Evolutionary conservation across 2,888 invertebrate genomes (phyloP), one percentile per base, ranked within the genome.

Genomic region (Lottia gigantea): DNA sequence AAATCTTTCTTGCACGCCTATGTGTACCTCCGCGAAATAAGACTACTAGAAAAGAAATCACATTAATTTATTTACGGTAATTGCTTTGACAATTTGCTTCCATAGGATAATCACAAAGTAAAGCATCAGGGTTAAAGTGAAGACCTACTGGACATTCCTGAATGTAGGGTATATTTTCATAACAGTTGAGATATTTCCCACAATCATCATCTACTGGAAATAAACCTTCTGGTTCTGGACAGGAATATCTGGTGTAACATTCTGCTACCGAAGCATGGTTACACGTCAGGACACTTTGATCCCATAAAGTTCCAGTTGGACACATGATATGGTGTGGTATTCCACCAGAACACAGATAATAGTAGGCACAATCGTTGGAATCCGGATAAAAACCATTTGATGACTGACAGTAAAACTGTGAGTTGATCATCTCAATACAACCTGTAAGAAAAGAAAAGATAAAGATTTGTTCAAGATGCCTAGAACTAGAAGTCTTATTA

Each of bases 51-150:
- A 40, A 11, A 40, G 40, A 40, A 1, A 40, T 40, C 40, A 40
- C 40, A 40, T 8, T 40, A 40, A 1, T 40, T 40, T 40, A 40
- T 40, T 40, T 40, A 40, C 40, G 40, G 40, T 40, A 40, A 40
- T 40, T 40, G 40, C 40, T 8, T 55, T 55, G 19, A 55, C 55
- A 55, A 55, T 55, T 55, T 11, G 55, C 55, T 23, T 55, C 55
- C 55, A 55, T 55, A 14, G 55, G 55, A 55, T 55, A 55, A 55
- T 55, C 55, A 55, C 55, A 55, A 8, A 55, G 19, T 11, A 55
- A 23, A 8, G 23, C 55, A 55, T 55, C 55, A 11, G 55, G 19
- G 23, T 55, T 55, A 55, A 55, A 55, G 19, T 55, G 55, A 3
- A 55, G 55, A 23, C 55, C 55, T 1, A 23, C 55, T 11, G 55